Percentiles rank a stretch among this genome's conserved stretches.
These are phyloP conservation scores for Artibeus lituratus DNA, from an alignment of 2,797 vertebrate species.

Conservation along the genomic window DNA sequence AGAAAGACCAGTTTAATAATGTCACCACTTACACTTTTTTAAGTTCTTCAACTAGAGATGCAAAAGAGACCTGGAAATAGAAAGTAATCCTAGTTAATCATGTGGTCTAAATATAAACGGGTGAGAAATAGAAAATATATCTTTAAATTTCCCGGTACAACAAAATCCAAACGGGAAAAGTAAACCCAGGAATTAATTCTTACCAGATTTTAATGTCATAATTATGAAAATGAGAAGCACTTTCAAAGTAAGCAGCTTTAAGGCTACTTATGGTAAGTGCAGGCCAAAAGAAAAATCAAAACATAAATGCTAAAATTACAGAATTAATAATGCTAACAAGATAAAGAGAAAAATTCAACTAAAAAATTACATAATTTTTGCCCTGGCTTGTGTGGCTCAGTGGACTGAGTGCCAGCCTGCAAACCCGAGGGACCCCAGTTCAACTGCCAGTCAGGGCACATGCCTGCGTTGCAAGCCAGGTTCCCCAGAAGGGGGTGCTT, in stretches of 20 bases:
- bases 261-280: not conserved
- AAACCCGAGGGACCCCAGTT: too few relatives aligned
- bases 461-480: too few relatives aligned
- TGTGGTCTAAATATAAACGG: constrained; percentile 16
- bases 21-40: constrained; percentile 89
- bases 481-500: too few relatives aligned
- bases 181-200: not conserved
- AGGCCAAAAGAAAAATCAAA: constrained; percentile 30
- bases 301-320: not conserved
- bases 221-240: constrained; percentile 35
- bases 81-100: constrained; percentile 43
- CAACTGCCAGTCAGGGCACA: too few relatives aligned
- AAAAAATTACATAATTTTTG: not conserved
- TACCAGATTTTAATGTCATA: not conserved
- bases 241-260: constrained; percentile 31
- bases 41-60: constrained; percentile 89
- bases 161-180: constrained; percentile 44
- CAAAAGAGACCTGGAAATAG: constrained; percentile 86
- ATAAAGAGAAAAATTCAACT: constrained; percentile 19
- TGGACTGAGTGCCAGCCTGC: too few relatives aligned
- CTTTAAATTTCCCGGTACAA: not conserved
- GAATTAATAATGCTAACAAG: constrained; percentile 24
- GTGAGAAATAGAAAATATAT: constrained; percentile 19
- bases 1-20: constrained; percentile 8
- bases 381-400: too few relatives aligned